Evolutionary conservation across 2,113 vertebrate species (phyloP).

Genomic region (Motacilla tschutschensis): DNA sequence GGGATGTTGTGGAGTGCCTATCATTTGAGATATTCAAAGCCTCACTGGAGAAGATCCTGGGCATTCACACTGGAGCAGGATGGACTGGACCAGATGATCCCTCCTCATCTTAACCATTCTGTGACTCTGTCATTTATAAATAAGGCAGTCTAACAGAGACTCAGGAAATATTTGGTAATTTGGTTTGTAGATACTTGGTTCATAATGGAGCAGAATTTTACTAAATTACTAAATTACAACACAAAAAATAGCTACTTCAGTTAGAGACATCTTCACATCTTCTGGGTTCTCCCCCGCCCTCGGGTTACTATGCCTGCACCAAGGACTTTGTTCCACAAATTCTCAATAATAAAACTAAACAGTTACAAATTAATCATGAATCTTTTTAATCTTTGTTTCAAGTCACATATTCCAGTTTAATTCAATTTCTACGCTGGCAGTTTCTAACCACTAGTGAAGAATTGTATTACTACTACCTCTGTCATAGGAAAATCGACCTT

Average conservation of each 20-base stretch:
- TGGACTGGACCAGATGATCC: not conserved
- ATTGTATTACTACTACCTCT: not conserved
- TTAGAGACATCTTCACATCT: not conserved
- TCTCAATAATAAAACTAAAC: not conserved
- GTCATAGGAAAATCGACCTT: not conserved
- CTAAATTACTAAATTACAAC: not conserved
- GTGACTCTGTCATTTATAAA: not conserved
- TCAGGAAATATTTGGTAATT: not conserved
- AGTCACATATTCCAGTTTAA: not conserved
- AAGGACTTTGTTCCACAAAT: not conserved
- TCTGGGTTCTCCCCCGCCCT: accelerated
- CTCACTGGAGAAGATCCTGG: not conserved
- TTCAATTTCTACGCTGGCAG: not conserved
- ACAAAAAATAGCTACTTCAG: not conserved
- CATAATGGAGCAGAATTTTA: not conserved
- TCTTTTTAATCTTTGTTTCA: not conserved
- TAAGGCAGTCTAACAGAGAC: not conserved
- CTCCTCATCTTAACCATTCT: not conserved
- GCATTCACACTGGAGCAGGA: not conserved
- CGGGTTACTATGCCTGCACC: not conserved
- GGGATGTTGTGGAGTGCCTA: not conserved
- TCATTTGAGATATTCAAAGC: not conserved
- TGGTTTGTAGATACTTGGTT: not conserved
- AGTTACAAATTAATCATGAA: not conserved
- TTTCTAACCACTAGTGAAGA: not conserved